phyloP scores from a whole-genome alignment of 2,888 invertebrate genomes.

The Zygothrica quintamaculata region DNA sequence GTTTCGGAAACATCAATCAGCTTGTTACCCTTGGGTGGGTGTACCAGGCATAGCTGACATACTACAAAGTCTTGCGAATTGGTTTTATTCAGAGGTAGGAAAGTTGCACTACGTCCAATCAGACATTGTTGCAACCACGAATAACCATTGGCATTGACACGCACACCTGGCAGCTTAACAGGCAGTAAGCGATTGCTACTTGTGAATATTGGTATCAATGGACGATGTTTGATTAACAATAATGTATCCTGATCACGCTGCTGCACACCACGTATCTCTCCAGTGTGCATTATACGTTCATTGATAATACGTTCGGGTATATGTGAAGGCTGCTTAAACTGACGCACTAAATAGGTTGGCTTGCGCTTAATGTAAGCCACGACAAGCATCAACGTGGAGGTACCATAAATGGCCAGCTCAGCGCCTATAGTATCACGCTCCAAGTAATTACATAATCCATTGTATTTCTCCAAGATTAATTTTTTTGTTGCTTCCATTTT shows the following conservation, averaged over 20 bases:
- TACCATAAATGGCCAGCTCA: slow-evolving; percentile 76
- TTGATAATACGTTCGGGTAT: slow-evolving; percentile 80
- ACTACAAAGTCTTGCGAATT: slow-evolving; percentile 83
- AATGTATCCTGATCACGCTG: slow-evolving; percentile 78
- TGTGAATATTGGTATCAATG: slow-evolving; percentile 75
- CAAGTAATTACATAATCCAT: slow-evolving; percentile 80
- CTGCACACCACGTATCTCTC: slow-evolving; percentile 72
- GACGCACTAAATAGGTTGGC: slow-evolving; percentile 79
- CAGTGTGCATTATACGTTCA: slow-evolving; percentile 81
- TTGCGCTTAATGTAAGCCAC: slow-evolving; percentile 78
- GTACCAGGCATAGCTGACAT: slow-evolving; percentile 84
- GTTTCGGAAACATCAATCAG: slow-evolving; percentile 82
- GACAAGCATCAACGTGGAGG: slow-evolving; percentile 75
- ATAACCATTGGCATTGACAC: slow-evolving; percentile 83
- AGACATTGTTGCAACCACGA: slow-evolving; percentile 85
- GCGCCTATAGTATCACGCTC: slow-evolving; percentile 78
- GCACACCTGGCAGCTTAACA: slow-evolving; percentile 81
- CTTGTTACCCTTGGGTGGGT: slow-evolving; percentile 79
- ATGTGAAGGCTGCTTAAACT: slow-evolving; percentile 81
- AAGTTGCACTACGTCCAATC: slow-evolving; percentile 83
- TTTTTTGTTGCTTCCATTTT: slow-evolving; percentile 61
- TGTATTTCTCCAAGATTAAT: slow-evolving; percentile 67
- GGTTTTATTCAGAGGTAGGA: slow-evolving; percentile 84
- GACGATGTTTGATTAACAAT: slow-evolving; percentile 77
- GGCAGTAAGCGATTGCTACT: slow-evolving; percentile 72